Percentiles rank a stretch among this genome's conserved stretches.
Conservation (phyloP, 2,888 invertebrate species). For the Anthrax anthrax region DNA sequence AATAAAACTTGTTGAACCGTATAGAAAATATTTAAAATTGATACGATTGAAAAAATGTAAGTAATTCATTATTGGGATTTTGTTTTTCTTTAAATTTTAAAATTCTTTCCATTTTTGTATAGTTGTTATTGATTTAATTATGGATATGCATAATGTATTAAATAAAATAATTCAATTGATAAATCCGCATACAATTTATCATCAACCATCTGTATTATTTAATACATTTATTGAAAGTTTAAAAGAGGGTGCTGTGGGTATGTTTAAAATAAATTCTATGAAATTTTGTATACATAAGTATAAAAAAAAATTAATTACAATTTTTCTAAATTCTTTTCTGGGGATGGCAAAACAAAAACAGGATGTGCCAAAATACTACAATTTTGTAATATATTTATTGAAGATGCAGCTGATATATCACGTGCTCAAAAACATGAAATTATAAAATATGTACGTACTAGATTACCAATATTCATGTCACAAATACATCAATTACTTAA, state of each 20-base stretch:
- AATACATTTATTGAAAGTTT: constrained; percentile 46
- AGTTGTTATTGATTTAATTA: constrained; percentile 49
- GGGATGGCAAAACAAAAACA: too few relatives aligned
- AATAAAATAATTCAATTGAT: constrained; percentile 46
- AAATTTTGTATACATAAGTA: neutral
- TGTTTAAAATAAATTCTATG: constrained; percentile 14
- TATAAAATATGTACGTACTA: constrained; percentile 48
- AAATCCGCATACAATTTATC: constrained; percentile 33
- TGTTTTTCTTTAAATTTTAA: neutral
- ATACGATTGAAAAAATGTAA: constrained; percentile 49
- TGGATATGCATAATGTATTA: constrained; percentile 48
- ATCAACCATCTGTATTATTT: constrained; percentile 45
- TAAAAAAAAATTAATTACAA: neutral
- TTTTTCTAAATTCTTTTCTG: too few relatives aligned
- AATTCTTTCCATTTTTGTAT: constrained; percentile 14
- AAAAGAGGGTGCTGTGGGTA: constrained; percentile 46
- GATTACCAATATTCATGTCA: constrained; percentile 48
- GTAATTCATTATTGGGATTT: too few relatives aligned
- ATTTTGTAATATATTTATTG: constrained; percentile 49
- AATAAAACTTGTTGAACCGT: constrained; percentile 40
- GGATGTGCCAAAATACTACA: constrained; percentile 41
- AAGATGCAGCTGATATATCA: constrained; percentile 44
- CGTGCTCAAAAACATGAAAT: constrained; percentile 51
- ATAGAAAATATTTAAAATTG: constrained; percentile 46
- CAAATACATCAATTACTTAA: constrained; percentile 46